A percentile compares a stretch with the other conserved stretches of the same genome.
These are phyloP conservation scores for Australoheros scitulus DNA, from an alignment of 2,113 vertebrate species.

Conservation along the genomic window DNA sequence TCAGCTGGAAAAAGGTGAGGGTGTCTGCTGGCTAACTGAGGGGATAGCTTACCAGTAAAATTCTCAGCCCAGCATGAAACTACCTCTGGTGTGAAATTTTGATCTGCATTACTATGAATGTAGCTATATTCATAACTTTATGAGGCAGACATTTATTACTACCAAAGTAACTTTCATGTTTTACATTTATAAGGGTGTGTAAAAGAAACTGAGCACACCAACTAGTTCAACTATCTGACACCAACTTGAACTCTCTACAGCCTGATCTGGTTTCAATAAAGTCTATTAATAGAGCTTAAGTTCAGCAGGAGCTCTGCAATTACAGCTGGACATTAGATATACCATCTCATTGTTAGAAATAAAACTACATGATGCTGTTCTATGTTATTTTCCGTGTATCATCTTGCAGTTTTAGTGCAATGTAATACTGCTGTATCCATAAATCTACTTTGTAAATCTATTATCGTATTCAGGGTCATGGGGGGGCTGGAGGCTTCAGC, in stretches of 20 bases:
- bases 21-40: no score
- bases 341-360: not conserved
- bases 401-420: not conserved
- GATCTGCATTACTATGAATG: not conserved
- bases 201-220: not conserved
- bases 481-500: not conserved
- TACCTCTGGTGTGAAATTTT: not conserved
- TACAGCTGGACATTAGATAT: not conserved
- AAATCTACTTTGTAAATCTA: not conserved
- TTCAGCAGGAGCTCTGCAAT: not conserved
- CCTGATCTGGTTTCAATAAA: constrained; percentile 25
- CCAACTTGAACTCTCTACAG: not conserved
- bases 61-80: no score
- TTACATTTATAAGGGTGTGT: no score
- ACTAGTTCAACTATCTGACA: not conserved
- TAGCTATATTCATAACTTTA: not conserved
- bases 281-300: constrained; percentile 11
- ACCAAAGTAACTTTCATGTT: no score
- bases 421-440: not conserved
- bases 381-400: not conserved
- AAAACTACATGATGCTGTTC: not conserved
- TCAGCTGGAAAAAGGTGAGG: no score
- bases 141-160: not conserved
- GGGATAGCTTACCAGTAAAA: no score
- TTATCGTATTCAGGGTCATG: not conserved